Evolutionary conservation across 1,140 invertebrate genomes (phyloP).

Genomic region (Chionoecetes opilio): DNA sequence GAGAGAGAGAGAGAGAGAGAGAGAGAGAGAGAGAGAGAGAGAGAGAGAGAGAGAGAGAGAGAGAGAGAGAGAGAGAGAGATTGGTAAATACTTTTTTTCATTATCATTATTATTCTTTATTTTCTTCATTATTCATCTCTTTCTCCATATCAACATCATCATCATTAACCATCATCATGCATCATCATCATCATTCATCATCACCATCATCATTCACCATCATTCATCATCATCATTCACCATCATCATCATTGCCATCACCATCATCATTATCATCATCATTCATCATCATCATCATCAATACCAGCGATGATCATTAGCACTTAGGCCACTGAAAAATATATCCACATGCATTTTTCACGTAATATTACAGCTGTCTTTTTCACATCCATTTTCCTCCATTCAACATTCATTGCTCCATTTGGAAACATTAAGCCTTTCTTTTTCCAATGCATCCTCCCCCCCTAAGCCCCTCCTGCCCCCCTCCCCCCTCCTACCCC

Average conservation of each 20-base stretch:
- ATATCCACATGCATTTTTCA: slow-evolving; percentile 17
- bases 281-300: slow-evolving; percentile 19
- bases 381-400: slow-evolving; percentile 9
- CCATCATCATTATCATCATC: background rate
- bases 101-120: background rate
- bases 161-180: background rate
- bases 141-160: background rate
- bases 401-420: slow-evolving; percentile 29
- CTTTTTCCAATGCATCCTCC: background rate
- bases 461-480: background rate
- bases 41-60: slow-evolving; percentile 8
- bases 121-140: too few relatives aligned
- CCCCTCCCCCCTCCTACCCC: background rate
- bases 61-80: slow-evolving; percentile 24
- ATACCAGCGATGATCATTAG: background rate
- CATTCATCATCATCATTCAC: background rate
- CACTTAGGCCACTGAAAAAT: slow-evolving; percentile 14
- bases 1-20: slow-evolving; percentile 25
- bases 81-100: too few relatives aligned
- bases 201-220: background rate
- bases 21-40: slow-evolving; percentile 18
- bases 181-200: background rate
- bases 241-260: background rate
- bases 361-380: slow-evolving; percentile 30
- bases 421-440: slow-evolving; percentile 30